Conservation (phyloP, 2,888 invertebrate species). For the Antitype chi region DNA sequence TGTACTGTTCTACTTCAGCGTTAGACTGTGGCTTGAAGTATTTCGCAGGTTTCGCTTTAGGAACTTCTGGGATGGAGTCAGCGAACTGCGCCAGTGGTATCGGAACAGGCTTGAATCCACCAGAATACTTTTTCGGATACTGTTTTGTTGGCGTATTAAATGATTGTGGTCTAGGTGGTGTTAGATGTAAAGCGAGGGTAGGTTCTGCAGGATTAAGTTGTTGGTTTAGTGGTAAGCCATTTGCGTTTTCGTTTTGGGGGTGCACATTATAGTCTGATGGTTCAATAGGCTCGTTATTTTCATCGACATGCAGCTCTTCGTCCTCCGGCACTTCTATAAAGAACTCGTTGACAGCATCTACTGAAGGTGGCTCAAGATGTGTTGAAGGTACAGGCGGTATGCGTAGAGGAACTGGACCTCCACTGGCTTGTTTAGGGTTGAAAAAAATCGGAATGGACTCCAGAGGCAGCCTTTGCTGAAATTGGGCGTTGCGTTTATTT, state of each 20-base stretch:
- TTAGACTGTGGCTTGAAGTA: conserved; percentile 80
- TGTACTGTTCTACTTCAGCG: conserved; percentile 75
- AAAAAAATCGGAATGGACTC: conserved; percentile 71
- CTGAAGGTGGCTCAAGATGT: conserved; percentile 80
- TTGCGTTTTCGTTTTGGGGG: conserved; percentile 45
- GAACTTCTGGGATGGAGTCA: conserved; percentile 78
- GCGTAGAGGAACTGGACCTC: conserved; percentile 50
- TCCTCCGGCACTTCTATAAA: conserved; percentile 81
- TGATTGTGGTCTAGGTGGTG: conserved; percentile 77
- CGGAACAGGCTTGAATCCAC: conserved; percentile 86
- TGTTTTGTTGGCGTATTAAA: conserved; percentile 87
- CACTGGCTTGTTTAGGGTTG: conserved; percentile 62
- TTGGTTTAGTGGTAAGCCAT: conserved; percentile 69
- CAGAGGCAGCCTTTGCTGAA: conserved; percentile 54
- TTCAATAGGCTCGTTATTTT: conserved; percentile 76
- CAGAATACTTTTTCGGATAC: conserved; percentile 91
- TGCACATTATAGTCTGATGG: conserved; percentile 55
- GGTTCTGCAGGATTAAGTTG: conserved; percentile 76
- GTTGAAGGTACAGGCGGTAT: conserved; percentile 79
- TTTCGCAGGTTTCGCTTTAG: conserved; percentile 85
- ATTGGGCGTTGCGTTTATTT: conserved; percentile 57
- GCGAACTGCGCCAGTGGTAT: conserved; percentile 83
- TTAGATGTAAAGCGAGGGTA: conserved; percentile 77
- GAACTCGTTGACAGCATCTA: conserved; percentile 81
- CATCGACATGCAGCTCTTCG: conserved; percentile 83